Evolutionary conservation across 1,140 invertebrate genomes (phyloP), one percentile per base, ranked within the genome.

Genomic region (Globodera ellingtonae): DNA sequence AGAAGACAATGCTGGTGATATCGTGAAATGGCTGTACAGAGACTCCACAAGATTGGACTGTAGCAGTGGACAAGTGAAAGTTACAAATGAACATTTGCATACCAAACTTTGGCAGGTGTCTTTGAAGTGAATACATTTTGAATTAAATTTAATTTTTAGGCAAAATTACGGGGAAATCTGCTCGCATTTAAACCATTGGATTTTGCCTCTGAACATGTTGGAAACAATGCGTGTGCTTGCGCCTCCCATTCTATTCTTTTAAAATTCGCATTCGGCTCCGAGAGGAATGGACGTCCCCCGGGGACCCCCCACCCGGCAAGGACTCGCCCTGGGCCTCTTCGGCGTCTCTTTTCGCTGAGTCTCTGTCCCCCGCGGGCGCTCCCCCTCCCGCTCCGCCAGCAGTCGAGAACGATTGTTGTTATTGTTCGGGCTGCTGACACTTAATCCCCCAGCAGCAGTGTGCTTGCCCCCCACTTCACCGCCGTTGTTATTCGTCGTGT

Each of bases 161-260:
- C 74, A 24, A 85, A 69, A 73, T 75, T 86, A 15, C 79, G 86
- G 47, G 85, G 85, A 24, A 86, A 86, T 81, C 62, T 86, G 15
- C 62, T 86, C 4, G 85, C 78, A 3, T 47, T 86, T 44, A 79
- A 85, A 59, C 83, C 85, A 18, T 35, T 88, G 5, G 80, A 86
- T 52, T 75, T 67, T 50, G 78, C 78, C 3, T 72, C 78, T n/a
- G 85, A 87, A 56, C 86, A 18, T 18, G 56, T 15, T 15, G 18
- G 18, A n/a, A 62, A 62, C 56, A 62, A 62, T 62, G 56, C 18
- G 2, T 18, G 15, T 18, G 56, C n/a, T 15, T 62, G 6, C 56
- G 18, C 56, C 13, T 24, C 24, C 15, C 18, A 18, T 62, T 62
- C 52, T 62, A 52, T 59, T 24, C 21, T 59, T 74, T 35, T 2